Base-by-base conservation (phyloP, 1,140 invertebrate species). In the Lysiphlebus fabarum region DNA sequence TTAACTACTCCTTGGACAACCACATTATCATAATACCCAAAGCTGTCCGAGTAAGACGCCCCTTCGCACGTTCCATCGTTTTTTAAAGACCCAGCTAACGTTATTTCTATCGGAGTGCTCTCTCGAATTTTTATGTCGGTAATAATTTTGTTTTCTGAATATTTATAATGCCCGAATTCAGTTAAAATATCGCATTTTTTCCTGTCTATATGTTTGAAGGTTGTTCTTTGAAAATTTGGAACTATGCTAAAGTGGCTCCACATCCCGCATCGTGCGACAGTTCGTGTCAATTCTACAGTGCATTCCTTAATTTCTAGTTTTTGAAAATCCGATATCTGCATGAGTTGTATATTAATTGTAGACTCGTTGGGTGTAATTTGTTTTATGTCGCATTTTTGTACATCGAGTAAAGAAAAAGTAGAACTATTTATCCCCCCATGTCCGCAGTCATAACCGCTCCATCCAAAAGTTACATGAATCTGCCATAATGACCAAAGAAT, bases 261-360 rank as follows among this genome's bases (percentile, higher is more conserved):
- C 42, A 56, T 53, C 10, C 54, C 62, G 17, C 58, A 63, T 33
- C 57, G 45, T 34, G 44, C 50, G 11, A 60, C 54, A 0, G 47
- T 60, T 10, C 58, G 41, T 17, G 43, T 53, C 42, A 53, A n/a
- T n/a, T n/a, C n/a, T n/a, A n/a, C n/a, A n/a, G n/a, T n/a, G n/a
- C 58, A 63, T 53, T 60, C 37, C 10, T 14, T 51, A 3, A 63
- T n/a, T 17, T 48, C 14, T 6, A 40, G 47, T 17, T 14, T 44
- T 10, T 14, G 14, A 44, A 55, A 55, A 43, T 59, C 51, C 4
- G 12, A 33, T 12, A 62, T 7, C 55, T 56, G 45, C 37, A 55
- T 3, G 5, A 55, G 44, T 59, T 62, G 41, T 17, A 43, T 54
- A 38, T 59, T 37, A 11, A 61, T 37, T 33, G 17, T 12, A 4